These are phyloP conservation scores for Cephus nigrinus DNA, from an alignment of 2,888 invertebrate species.

Conservation along the genomic window DNA sequence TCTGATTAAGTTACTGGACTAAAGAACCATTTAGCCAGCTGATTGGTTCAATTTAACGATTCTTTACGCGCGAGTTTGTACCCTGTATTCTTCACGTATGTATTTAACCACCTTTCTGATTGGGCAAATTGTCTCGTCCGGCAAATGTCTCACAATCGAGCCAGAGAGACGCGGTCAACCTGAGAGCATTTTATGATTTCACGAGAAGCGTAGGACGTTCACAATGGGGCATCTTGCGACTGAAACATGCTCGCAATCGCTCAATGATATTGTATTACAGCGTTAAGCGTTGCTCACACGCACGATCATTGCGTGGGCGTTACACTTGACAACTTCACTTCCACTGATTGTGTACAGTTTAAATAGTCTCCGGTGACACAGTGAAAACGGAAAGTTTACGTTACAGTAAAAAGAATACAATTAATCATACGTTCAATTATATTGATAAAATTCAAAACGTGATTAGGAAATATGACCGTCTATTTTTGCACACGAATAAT, in stretches of 20 bases:
- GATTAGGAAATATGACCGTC: not conserved
- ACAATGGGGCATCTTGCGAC: not conserved
- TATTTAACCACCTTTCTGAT: constrained; percentile 62
- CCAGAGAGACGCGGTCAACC: not conserved
- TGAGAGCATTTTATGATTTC: not conserved
- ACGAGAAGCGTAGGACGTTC: constrained; percentile 2
- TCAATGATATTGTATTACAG: not conserved
- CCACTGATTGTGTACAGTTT: not conserved
- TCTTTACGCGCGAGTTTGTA: constrained; percentile 38
- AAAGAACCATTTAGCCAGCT: constrained; percentile 36
- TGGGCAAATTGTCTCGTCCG: constrained; percentile 66
- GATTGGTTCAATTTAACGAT: constrained; percentile 57
- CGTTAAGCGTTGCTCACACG: not conserved
- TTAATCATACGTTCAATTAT: not conserved
- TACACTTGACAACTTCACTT: not conserved
- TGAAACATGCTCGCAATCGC: not conserved
- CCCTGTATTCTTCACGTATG: constrained; percentile 36
- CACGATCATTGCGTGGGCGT: not conserved
- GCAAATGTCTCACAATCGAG: constrained; percentile 31
- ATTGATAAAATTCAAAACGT: not conserved
- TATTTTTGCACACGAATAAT: not conserved
- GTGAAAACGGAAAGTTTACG: not conserved
- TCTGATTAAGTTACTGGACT: not conserved
- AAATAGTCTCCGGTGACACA: not conserved
- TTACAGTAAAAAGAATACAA: not conserved